Conservation (phyloP, 64 coral and sea anemone genomes). For the Hydrozoanthus tunicans region DNA sequence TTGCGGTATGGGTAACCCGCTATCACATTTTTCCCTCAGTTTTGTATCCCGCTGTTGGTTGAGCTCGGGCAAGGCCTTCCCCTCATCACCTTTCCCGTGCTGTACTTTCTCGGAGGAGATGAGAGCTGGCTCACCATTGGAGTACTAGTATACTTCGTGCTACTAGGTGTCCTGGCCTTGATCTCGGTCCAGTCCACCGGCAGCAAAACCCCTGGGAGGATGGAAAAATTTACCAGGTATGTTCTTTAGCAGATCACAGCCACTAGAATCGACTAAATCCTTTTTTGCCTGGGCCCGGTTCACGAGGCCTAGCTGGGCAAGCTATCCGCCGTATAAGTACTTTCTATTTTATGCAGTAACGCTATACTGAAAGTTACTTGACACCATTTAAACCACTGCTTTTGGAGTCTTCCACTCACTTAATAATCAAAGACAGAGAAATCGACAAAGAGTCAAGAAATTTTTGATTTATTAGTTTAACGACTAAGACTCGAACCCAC, state of each 20-base stretch:
- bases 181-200: conserved; percentile 78
- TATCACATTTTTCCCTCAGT: neutral
- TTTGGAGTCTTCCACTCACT: too few relatives aligned
- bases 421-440: too few relatives aligned
- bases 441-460: too few relatives aligned
- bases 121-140: conserved; percentile 35
- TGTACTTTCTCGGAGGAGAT: conserved; percentile 41
- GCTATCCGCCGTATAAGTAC: too few relatives aligned
- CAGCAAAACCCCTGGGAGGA: conserved; percentile 57
- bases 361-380: too few relatives aligned
- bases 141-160: conserved; percentile 33
- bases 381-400: too few relatives aligned
- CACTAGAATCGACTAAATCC: too few relatives aligned
- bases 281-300: too few relatives aligned
- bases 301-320: too few relatives aligned
- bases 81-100: conserved; percentile 45
- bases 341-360: neutral
- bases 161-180: conserved; percentile 51
- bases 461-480: too few relatives aligned
- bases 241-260: neutral
- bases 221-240: conserved; percentile 76
- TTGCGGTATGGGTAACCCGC: too few relatives aligned
- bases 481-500: too few relatives aligned
- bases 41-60: conserved; percentile 67
- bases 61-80: conserved; percentile 50